Percentiles rank a stretch among this genome's conserved stretches.
Conservation (phyloP, 2,113 vertebrate species). For the Beaufortia kweichowensis region DNA sequence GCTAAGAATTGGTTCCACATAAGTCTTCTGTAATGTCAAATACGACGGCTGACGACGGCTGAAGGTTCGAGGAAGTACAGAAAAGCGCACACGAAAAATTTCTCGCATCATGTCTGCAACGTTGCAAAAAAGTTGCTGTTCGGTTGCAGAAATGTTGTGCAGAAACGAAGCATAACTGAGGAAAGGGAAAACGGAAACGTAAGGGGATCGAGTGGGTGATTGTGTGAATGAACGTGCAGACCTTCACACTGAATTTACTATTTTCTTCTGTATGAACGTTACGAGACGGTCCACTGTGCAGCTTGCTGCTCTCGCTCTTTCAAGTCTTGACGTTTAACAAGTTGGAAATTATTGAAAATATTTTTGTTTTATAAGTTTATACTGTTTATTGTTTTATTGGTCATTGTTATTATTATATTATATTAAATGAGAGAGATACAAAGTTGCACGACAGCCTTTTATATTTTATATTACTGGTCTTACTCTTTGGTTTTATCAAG, state of each 20-base stretch:
- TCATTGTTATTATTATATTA: slow-evolving; percentile 76
- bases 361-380: slow-evolving; percentile 88
- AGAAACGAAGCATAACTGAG: slow-evolving; percentile 74
- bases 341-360: slow-evolving; percentile 66
- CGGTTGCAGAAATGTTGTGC: slow-evolving; percentile 74
- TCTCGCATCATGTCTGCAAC: slow-evolving; percentile 76
- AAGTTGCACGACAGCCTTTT: slow-evolving; percentile 88
- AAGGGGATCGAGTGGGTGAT: slow-evolving; percentile 23
- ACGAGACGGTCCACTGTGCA: slow-evolving; percentile 87
- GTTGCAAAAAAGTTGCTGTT: slow-evolving; percentile 49
- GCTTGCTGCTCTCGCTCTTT: slow-evolving; percentile 82
- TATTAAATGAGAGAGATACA: slow-evolving; percentile 72
- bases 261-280: slow-evolving; percentile 85
- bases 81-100: slow-evolving; percentile 57
- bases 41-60: slow-evolving; percentile 47
- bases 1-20: slow-evolving; percentile 91
- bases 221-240: slow-evolving; percentile 50
- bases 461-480: slow-evolving; percentile 83
- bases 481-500: slow-evolving; percentile 64
- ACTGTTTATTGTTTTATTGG: slow-evolving; percentile 77
- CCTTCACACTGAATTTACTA: slow-evolving; percentile 67
- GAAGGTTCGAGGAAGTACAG: slow-evolving; percentile 66
- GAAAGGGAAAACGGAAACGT: slow-evolving; percentile 45
- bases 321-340: slow-evolving; percentile 76
- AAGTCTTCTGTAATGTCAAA: slow-evolving; percentile 67